Evolutionary conservation across 1,140 invertebrate genomes (phyloP).

Genomic region (Pseudobourletiella spinata): DNA sequence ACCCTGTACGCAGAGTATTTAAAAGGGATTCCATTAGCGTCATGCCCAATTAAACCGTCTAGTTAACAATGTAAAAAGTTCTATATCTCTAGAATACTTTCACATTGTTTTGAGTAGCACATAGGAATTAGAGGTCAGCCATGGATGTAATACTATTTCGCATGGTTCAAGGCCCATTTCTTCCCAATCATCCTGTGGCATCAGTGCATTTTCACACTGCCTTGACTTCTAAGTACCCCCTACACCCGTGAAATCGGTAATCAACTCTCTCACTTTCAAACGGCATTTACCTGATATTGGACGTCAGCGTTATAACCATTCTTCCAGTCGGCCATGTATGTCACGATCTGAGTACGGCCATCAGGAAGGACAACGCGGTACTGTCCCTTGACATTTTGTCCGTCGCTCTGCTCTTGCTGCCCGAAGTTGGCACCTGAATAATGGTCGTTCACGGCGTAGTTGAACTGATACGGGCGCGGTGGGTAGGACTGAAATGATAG

Average conservation of each 20-base stretch:
- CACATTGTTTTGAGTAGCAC: too few relatives aligned
- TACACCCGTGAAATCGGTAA: background rate
- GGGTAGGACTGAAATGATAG: slow-evolving; percentile 25
- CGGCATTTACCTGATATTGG: slow-evolving; percentile 23
- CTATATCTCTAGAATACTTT: background rate
- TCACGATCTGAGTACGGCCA: slow-evolving; percentile 33
- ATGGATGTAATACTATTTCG: too few relatives aligned
- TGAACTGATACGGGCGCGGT: slow-evolving; percentile 40
- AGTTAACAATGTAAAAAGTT: background rate
- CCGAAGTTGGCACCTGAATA: slow-evolving; percentile 39
- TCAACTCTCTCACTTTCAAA: background rate
- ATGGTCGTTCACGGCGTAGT: slow-evolving; percentile 39
- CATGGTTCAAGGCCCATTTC: too few relatives aligned
- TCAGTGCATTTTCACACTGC: too few relatives aligned
- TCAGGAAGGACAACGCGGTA: slow-evolving; percentile 27
- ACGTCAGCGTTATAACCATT: slow-evolving; percentile 35
- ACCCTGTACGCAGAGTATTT: slow-evolving; percentile 12
- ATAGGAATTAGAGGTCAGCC: too few relatives aligned
- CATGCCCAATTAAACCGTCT: background rate
- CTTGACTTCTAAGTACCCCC: too few relatives aligned
- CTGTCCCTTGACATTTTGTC: slow-evolving; percentile 38
- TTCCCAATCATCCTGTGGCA: too few relatives aligned
- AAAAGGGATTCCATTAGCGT: too few relatives aligned
- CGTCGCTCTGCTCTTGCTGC: slow-evolving; percentile 38
- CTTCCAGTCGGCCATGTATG: slow-evolving; percentile 26